Conservation (phyloP, 2,888 invertebrate species). For the Peribatodes rhomboidaria region DNA sequence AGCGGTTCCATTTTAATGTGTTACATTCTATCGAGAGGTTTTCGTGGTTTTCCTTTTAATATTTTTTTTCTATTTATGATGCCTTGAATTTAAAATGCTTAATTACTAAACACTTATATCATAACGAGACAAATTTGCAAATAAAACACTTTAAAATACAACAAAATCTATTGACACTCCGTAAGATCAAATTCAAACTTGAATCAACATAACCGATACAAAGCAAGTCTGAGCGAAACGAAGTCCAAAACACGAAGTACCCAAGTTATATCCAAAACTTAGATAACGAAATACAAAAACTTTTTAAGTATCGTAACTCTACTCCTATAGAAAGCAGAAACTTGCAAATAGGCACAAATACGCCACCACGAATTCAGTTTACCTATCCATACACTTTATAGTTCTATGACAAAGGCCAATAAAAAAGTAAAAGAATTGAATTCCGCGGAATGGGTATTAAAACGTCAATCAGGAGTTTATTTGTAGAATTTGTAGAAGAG, state of each 20-base stretch:
- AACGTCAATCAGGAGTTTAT: slow-evolving; percentile 42
- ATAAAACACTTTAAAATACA: not conserved
- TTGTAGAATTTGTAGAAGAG: slow-evolving; percentile 39
- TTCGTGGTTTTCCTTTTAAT: too few species aligned
- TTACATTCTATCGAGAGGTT: too few species aligned
- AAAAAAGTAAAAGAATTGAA: slow-evolving; percentile 44
- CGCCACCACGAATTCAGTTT: slow-evolving; percentile 3
- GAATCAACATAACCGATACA: slow-evolving; percentile 17
- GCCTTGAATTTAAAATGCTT: too few species aligned
- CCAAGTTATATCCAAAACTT: slow-evolving; percentile 29
- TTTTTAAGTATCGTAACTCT: slow-evolving; percentile 30
- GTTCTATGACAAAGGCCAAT: slow-evolving; percentile 31
- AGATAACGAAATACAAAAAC: slow-evolving; percentile 34
- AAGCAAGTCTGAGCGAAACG: slow-evolving; percentile 14
- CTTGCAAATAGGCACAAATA: slow-evolving; percentile 21
- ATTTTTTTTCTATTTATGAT: too few species aligned
- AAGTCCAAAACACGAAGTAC: slow-evolving; percentile 26
- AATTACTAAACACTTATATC: too few species aligned
- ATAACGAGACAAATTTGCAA: not conserved
- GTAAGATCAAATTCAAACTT: slow-evolving; percentile 5
- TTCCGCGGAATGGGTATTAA: slow-evolving; percentile 41
- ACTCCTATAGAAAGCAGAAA: slow-evolving; percentile 30
- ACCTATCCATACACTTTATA: slow-evolving; percentile 29
- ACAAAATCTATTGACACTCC: not conserved
- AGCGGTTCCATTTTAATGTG: too few species aligned